Evolutionary conservation across 1,140 invertebrate species (phyloP), one percentile per base, ranked within the genome.

Genomic region (Proales similis): DNA sequence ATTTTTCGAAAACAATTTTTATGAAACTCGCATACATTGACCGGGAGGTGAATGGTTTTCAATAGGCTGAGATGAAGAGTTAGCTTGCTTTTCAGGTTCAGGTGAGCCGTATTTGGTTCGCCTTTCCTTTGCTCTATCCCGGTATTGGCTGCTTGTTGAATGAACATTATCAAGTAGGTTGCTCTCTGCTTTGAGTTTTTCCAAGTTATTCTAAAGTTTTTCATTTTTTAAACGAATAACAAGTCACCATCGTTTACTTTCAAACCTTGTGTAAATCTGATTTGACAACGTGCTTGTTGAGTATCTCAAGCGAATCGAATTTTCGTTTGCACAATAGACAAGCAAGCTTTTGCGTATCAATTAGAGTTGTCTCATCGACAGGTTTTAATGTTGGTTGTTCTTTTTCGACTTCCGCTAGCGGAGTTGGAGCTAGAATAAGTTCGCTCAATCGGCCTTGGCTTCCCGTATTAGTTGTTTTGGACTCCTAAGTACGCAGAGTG

Each of bases 261-360:
- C 32, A 49, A 30, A 76, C 79, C 70, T 93, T 94, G 70, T 99
- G 94, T 30, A 99, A 79, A 64, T 93, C 87, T 2, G 93, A 97
- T 63, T 95, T 78, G 64, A 91, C 86, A 57, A 87, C 83, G 75
- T 99, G 94, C 70, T 92, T 92, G 2, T 83, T 78, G 4, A 98
- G 78, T 0, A 85, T 84, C 64, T 97, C 92, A 64, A 83, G 82
- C 36, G 85, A 90, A 22, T 86, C 84, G 70, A 98, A 94, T 70
- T 90, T 87, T 57, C 94, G 78, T 74, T 96, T 96, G 72, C 94
- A 99, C 0, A 99, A 76, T 4, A 96, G 77, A 75, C 94, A 99
- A 0, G 90, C 89, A 12, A 95, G 71, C 74, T 93, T 95, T 2
- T 78, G 78, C 81, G 85, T 88, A 74, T 98, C 92, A 9, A 90